These are phyloP conservation scores for Drosophila auraria DNA, from an alignment of 1,140 invertebrate species.

Conservation along the genomic window DNA sequence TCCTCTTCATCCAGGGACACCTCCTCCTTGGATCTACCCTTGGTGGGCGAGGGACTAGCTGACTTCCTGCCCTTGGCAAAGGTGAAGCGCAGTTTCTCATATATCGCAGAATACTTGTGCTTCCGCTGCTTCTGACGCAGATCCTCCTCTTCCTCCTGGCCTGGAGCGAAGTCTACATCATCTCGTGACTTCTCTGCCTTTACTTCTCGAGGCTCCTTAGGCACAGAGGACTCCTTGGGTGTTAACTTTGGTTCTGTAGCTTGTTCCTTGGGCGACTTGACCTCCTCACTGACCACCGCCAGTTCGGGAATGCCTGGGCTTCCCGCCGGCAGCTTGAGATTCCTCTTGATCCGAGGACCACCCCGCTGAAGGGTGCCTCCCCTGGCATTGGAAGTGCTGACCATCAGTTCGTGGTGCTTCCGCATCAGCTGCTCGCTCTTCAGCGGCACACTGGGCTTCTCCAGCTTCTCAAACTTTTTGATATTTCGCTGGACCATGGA, in stretches of 20 bases:
- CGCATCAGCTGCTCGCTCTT: constrained; percentile 76
- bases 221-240: constrained; percentile 2
- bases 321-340: constrained; percentile 21
- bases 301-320: constrained; percentile 17
- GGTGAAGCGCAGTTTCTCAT: constrained; percentile 77
- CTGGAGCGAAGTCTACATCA: constrained; percentile 3
- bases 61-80: constrained; percentile 59
- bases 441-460: constrained; percentile 84
- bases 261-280: constrained; percentile 42
- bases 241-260: constrained; percentile 38
- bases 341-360: constrained; percentile 6
- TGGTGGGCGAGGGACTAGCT: constrained; percentile 43
- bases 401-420: constrained; percentile 68
- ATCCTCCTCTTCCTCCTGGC: constrained; percentile 17
- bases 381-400: neutral
- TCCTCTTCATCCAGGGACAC: constrained; percentile 6
- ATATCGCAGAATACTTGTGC: constrained; percentile 76
- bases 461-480: constrained; percentile 84
- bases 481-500: constrained; percentile 85
- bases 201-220: neutral
- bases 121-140: constrained; percentile 70
- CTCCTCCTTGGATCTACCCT: constrained; percentile 8
- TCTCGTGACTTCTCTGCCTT: constrained; percentile 5
- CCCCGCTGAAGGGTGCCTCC: neutral
- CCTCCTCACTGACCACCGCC: constrained; percentile 54